Evolutionary conservation across 2,113 vertebrate species (phyloP).

Genomic region (Lontra canadensis): DNA sequence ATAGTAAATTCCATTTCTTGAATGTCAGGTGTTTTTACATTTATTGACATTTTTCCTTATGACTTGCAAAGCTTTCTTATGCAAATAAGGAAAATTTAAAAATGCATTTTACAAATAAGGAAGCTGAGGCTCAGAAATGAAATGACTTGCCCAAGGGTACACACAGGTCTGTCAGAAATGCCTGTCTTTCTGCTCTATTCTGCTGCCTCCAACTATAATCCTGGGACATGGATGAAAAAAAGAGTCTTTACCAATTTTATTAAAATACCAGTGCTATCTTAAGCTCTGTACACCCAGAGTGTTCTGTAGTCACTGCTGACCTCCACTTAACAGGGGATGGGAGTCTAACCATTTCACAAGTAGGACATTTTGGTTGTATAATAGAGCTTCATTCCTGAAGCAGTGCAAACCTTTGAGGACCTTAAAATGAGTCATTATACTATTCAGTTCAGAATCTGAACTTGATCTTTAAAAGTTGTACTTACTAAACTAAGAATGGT

Average conservation of each 20-base stretch:
- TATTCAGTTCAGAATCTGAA: not conserved
- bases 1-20: not conserved
- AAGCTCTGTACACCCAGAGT: not conserved
- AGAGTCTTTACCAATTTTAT: not conserved
- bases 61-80: not conserved
- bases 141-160: not conserved
- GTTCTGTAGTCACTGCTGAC: not conserved
- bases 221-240: not conserved
- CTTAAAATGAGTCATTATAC: not conserved
- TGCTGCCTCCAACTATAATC: not conserved
- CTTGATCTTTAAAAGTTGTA: not conserved
- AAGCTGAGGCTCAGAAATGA: not conserved
- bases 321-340: not conserved
- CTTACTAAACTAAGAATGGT: not conserved
- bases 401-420: not conserved
- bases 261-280: not conserved
- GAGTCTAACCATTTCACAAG: not conserved
- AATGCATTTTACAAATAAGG: not conserved
- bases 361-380: not conserved
- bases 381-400: slow-evolving; percentile 18
- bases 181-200: not conserved
- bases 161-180: not conserved
- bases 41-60: not conserved
- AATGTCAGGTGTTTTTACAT: not conserved
- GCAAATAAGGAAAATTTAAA: not conserved